Percentiles rank a stretch among this genome's conserved stretches.
Evolutionary conservation across 2,113 vertebrate species (phyloP).

Genomic region (Kryptolebias marmoratus): DNA sequence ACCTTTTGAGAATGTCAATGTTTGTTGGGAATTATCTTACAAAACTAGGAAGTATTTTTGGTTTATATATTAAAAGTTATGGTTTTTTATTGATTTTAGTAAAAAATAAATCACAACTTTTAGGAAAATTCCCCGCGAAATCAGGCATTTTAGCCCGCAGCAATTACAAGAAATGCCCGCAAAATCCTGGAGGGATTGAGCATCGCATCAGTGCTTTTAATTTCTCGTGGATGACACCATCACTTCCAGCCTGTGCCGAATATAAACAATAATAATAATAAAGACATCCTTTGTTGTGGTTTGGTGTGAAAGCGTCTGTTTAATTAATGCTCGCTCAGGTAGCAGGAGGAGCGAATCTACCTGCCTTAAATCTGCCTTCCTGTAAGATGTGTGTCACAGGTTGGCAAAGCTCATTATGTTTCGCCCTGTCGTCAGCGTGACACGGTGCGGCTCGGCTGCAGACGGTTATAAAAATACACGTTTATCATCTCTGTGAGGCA

Average conservation of each 20-base stretch:
- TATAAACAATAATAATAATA: background rate
- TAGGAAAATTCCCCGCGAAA: no score
- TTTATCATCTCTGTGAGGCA: conserved; percentile 51
- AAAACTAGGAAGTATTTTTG: no score
- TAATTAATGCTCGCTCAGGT: conserved; percentile 30
- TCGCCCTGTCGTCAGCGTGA: conserved; percentile 36
- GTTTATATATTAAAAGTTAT: no score
- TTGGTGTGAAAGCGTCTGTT: conserved; percentile 2
- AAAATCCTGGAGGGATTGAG: no score
- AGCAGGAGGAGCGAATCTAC: conserved; percentile 5
- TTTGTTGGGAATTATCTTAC: no score
- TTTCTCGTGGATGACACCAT: background rate
- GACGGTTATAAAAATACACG: conserved; percentile 67
- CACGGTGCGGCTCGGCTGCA: conserved; percentile 21
- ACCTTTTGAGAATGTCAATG: no score
- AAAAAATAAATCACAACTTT: no score
- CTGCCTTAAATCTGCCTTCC: conserved; percentile 4
- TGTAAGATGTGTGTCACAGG: background rate
- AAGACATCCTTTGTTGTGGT: conserved; percentile 17
- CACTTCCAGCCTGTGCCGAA: background rate
- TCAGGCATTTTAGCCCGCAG: no score
- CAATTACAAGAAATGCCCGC: no score
- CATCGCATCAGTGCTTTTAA: no score
- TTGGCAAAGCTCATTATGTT: conserved; percentile 46
- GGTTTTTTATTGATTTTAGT: no score